Percentiles rank a stretch among this genome's conserved stretches.
These are phyloP conservation scores for Epinotia ramella DNA, from an alignment of 2,888 invertebrate species.

Conservation along the genomic window DNA sequence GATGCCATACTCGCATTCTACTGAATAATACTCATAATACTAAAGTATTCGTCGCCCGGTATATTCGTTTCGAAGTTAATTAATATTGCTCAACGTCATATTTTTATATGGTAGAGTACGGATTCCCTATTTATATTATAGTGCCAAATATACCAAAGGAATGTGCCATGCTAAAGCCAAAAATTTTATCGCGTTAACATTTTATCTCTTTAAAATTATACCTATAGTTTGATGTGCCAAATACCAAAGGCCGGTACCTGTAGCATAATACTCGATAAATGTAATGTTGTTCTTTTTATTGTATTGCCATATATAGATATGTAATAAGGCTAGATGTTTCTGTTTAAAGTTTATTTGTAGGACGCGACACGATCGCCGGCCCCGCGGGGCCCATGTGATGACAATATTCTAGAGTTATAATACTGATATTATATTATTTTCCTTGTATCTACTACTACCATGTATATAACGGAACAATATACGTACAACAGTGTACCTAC, in stretches of 20 bases:
- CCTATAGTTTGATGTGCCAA: conserved; percentile 54
- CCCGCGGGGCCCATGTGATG: conserved; percentile 61
- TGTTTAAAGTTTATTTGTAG: conserved; percentile 48
- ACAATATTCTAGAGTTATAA: conserved; percentile 67
- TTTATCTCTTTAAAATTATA: conserved; percentile 45
- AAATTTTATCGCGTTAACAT: conserved; percentile 49
- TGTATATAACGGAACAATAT: conserved; percentile 52
- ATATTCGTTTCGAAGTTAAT: conserved; percentile 71
- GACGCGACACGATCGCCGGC: conserved; percentile 42
- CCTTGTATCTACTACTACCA: conserved; percentile 44
- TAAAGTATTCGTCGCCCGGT: conserved; percentile 79
- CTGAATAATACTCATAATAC: conserved; percentile 58
- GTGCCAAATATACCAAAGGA: conserved; percentile 70
- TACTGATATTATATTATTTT: conserved; percentile 47
- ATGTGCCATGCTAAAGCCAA: conserved; percentile 63
- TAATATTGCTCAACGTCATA: conserved; percentile 78
- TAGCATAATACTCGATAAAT: conserved; percentile 74
- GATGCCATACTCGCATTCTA: conserved; percentile 46
- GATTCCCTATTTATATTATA: conserved; percentile 57
- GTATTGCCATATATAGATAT: conserved; percentile 51
- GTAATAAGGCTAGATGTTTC: conserved; percentile 44
- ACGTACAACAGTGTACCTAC: conserved; percentile 53
- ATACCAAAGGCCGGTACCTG: conserved; percentile 79
- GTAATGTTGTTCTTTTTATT: conserved; percentile 61
- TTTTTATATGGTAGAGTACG: conserved; percentile 66